A percentile compares a stretch with the other conserved stretches of the same genome.
Evolutionary conservation across 2,888 invertebrate genomes (phyloP).

Genomic region (Ypsolopha sequella): DNA sequence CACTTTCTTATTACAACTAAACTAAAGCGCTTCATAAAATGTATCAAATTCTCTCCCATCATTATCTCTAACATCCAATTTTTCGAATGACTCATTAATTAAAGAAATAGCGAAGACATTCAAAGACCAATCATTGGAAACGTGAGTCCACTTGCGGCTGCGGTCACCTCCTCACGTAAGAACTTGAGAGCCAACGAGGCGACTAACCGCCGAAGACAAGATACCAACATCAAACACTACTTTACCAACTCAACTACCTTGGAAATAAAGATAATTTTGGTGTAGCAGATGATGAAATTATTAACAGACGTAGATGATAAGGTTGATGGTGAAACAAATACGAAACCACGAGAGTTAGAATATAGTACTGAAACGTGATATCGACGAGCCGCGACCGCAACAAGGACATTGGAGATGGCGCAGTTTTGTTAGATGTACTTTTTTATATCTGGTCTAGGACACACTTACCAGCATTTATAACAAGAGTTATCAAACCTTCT

Average conservation of each 20-base stretch:
- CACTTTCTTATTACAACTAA: too few species aligned
- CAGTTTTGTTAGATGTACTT: background rate
- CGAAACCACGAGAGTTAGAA: background rate
- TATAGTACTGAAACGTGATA: background rate
- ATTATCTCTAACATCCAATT: too few species aligned
- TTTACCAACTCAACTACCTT: background rate
- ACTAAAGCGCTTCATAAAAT: too few species aligned
- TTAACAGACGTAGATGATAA: background rate
- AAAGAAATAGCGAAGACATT: slow-evolving; percentile 8
- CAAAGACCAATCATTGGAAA: slow-evolving; percentile 2
- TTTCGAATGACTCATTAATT: too few species aligned
- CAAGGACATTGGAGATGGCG: background rate
- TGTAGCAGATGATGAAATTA: background rate
- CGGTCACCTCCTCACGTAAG: background rate
- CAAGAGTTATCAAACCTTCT: too few species aligned
- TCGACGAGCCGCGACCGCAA: slow-evolving; percentile 1
- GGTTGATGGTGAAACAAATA: background rate
- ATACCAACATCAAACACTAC: background rate
- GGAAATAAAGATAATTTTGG: too few species aligned
- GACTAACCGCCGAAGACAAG: slow-evolving; percentile 1
- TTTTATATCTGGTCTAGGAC: too few species aligned
- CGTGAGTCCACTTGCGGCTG: slow-evolving; percentile 6
- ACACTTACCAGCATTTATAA: too few species aligned
- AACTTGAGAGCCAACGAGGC: background rate
- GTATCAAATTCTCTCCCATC: too few species aligned